A percentile compares a stretch with the other conserved stretches of the same genome.
phyloP scores from a whole-genome alignment of 2,888 invertebrate genomes.

The Leptodirus hochenwartii region DNA sequence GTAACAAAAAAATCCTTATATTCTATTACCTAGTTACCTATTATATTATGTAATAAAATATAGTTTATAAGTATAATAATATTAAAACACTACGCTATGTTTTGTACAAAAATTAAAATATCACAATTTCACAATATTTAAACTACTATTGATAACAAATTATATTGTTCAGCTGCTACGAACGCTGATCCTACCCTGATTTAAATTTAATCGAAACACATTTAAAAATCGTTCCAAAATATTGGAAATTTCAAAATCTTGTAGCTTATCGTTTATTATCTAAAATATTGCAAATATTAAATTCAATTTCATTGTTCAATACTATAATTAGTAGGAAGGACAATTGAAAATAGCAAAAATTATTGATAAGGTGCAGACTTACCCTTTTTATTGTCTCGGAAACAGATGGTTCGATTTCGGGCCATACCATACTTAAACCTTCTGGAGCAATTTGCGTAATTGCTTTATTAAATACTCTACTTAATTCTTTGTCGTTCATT shows the following conservation, averaged over 20 bases:
- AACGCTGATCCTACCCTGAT: conserved; percentile 13
- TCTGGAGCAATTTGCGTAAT: conserved; percentile 25
- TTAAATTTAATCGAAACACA: conserved; percentile 16
- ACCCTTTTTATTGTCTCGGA: conserved; percentile 23
- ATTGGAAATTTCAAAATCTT: conserved; percentile 22
- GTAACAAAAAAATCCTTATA: no score
- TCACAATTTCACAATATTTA: no score
- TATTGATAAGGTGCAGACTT: conserved; percentile 12
- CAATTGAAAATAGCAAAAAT: not conserved
- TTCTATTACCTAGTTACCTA: no score
- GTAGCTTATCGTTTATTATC: conserved; percentile 24
- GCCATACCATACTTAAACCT: conserved; percentile 26
- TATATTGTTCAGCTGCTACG: no score
- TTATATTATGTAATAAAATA: no score
- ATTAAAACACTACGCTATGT: no score
- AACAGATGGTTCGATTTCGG: conserved; percentile 23
- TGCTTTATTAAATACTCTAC: conserved; percentile 24
- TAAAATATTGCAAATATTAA: conserved; percentile 14
- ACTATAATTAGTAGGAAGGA: no score
- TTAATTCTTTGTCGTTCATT: conserved; percentile 23
- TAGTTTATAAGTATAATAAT: no score
- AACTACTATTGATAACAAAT: no score
- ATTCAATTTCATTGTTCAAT: not conserved
- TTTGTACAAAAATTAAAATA: no score
- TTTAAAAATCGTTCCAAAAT: conserved; percentile 23